Conservation (phyloP, 2,797 vertebrate species). For the Fundulus diaphanus region DNA sequence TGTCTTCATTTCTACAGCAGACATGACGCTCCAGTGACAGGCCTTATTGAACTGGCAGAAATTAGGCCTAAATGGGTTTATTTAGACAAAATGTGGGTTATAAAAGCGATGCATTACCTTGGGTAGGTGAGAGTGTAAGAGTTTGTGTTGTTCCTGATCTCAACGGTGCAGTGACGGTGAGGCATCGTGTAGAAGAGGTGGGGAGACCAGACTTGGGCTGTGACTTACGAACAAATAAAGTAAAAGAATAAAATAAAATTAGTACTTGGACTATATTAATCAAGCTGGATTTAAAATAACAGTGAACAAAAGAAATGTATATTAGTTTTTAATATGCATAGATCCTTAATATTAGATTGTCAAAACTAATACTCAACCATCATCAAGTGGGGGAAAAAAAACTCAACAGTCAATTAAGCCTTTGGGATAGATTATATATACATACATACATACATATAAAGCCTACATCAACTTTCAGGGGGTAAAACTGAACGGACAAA, state of each 20-base stretch:
- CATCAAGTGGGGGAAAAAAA: background rate
- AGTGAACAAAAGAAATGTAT: background rate
- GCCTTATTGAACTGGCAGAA: background rate
- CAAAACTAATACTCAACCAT: too few species aligned
- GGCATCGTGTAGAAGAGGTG: slow-evolving; percentile 51
- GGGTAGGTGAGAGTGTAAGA: slow-evolving; percentile 62
- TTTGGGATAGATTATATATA: background rate
- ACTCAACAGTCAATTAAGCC: background rate
- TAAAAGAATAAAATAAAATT: background rate
- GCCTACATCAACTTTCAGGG: too few species aligned
- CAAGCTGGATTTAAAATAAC: background rate
- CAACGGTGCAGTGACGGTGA: slow-evolving; percentile 58
- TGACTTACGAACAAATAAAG: background rate
- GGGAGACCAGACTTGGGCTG: slow-evolving; percentile 6
- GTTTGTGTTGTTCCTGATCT: slow-evolving; percentile 65
- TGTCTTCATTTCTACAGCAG: too few species aligned
- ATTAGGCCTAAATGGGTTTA: background rate
- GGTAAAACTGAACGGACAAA: background rate
- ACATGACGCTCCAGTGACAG: background rate
- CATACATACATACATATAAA: background rate
- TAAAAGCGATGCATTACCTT: slow-evolving; percentile 38
- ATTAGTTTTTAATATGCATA: background rate
- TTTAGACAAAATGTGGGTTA: background rate
- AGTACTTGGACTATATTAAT: background rate
- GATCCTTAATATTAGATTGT: background rate